Conservation (phyloP, 2,797 vertebrate genomes). For the Rhodeus uyekii region DNA sequence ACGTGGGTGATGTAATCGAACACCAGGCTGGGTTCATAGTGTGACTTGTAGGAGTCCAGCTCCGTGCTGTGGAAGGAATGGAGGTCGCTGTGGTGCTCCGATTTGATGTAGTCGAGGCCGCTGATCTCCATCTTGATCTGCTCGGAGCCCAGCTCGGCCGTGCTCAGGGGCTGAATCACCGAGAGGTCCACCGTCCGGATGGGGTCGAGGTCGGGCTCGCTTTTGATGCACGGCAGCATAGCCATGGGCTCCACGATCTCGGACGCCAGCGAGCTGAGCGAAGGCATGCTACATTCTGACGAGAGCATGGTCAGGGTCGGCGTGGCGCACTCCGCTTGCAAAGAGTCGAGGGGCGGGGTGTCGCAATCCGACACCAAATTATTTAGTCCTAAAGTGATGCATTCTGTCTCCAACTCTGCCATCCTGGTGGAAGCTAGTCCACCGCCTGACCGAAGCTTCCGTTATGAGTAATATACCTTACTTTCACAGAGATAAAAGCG, state of each 20-base stretch:
- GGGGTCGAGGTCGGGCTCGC: conserved; percentile 76
- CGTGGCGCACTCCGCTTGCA: conserved; percentile 54
- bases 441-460: conserved; percentile 26
- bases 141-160: conserved; percentile 77
- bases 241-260: conserved; percentile 74
- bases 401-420: conserved; percentile 78
- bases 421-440: conserved; percentile 61
- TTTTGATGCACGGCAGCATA: conserved; percentile 80
- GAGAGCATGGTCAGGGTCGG: conserved; percentile 70
- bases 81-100: conserved; percentile 72
- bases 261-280: conserved; percentile 72
- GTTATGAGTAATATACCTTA: conserved; percentile 33
- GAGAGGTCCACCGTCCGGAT: conserved; percentile 78
- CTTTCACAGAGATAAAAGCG: conserved; percentile 34
- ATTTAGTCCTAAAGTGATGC: conserved; percentile 67
- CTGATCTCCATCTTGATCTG: conserved; percentile 84
- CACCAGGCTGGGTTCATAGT: conserved; percentile 77
- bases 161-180: conserved; percentile 78
- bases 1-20: conserved; percentile 82
- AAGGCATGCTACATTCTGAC: conserved; percentile 71
- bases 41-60: conserved; percentile 76
- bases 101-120: conserved; percentile 82
- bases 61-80: conserved; percentile 68
- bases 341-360: conserved; percentile 69
- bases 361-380: conserved; percentile 67